Percentiles rank a stretch among this genome's conserved stretches.
Conservation (phyloP, 1,140 invertebrate genomes). For the Nasonia giraulti region DNA sequence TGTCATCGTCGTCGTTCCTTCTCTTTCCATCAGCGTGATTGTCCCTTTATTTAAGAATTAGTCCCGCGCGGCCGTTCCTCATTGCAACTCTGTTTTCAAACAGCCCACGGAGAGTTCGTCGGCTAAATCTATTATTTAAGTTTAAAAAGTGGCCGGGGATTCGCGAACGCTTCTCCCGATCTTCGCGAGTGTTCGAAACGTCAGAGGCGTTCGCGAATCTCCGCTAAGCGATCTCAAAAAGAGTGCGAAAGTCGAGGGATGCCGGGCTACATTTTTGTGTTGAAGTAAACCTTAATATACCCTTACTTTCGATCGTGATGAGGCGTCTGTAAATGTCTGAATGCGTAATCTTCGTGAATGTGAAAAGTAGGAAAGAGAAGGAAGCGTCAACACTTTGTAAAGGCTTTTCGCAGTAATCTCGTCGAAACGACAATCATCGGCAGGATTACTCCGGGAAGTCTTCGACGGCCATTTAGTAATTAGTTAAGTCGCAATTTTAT, state of each 20-base stretch:
- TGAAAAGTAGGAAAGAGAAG: constrained; percentile 38
- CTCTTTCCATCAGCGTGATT: constrained; percentile 48
- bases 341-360: constrained; percentile 6
- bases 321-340: constrained; percentile 23
- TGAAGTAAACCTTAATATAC: constrained; percentile 27
- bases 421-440: constrained; percentile 24
- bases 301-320: constrained; percentile 38
- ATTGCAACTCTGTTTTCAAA: constrained; percentile 61
- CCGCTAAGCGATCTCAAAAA: constrained; percentile 60
- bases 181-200: constrained; percentile 33
- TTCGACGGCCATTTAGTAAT: constrained; percentile 51
- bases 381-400: constrained; percentile 19
- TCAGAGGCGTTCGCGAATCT: constrained; percentile 41
- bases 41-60: constrained; percentile 46
- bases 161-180: constrained; percentile 33
- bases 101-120: constrained; percentile 67
- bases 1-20: constrained; percentile 32
- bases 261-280: constrained; percentile 46
- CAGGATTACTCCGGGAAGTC: constrained; percentile 36
- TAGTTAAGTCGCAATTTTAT: constrained; percentile 49
- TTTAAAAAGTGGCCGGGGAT: constrained; percentile 50
- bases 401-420: constrained; percentile 40
- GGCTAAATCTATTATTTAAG: constrained; percentile 66
- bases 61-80: constrained; percentile 57
- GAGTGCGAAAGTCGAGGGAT: constrained; percentile 60